Evolutionary conservation across 2,797 vertebrate species (phyloP).

Genomic region (Acipenser transmontanus): DNA sequence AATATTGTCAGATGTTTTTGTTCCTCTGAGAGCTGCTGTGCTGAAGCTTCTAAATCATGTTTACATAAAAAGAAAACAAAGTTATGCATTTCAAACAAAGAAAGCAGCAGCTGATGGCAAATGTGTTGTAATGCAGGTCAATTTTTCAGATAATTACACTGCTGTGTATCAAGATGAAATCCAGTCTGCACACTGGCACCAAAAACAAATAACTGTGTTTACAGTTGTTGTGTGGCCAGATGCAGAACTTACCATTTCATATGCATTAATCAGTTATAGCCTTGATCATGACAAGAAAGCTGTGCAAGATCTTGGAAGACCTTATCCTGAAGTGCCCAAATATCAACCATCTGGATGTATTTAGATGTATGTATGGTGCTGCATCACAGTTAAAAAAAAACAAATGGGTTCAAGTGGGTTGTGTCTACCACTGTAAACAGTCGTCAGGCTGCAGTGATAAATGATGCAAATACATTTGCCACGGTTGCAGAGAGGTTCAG

Average conservation of each 20-base stretch:
- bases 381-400: conserved; percentile 5
- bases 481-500: neutral
- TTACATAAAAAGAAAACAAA: conserved; percentile 4
- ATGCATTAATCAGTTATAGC: conserved; percentile 4
- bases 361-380: conserved; percentile 3
- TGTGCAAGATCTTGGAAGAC: conserved; percentile 4
- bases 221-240: neutral
- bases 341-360: neutral
- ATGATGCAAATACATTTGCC: neutral
- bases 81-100: conserved; percentile 4
- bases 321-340: neutral
- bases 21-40: neutral
- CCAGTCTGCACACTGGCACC: conserved; percentile 8
- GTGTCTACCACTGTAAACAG: conserved; percentile 6
- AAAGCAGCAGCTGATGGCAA: neutral
- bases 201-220: neutral
- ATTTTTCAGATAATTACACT: conserved; percentile 9
- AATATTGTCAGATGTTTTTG: too few relatives aligned
- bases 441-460: neutral
- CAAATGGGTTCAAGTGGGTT: neutral
- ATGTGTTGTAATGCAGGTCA: conserved; percentile 5
- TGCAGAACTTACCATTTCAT: neutral
- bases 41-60: neutral
- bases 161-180: conserved; percentile 8
- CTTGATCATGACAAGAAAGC: conserved; percentile 10